Evolutionary conservation across 2,113 vertebrate genomes (phyloP), one percentile per base, ranked within the genome.

Genomic region (Nematolebias whitei): DNA sequence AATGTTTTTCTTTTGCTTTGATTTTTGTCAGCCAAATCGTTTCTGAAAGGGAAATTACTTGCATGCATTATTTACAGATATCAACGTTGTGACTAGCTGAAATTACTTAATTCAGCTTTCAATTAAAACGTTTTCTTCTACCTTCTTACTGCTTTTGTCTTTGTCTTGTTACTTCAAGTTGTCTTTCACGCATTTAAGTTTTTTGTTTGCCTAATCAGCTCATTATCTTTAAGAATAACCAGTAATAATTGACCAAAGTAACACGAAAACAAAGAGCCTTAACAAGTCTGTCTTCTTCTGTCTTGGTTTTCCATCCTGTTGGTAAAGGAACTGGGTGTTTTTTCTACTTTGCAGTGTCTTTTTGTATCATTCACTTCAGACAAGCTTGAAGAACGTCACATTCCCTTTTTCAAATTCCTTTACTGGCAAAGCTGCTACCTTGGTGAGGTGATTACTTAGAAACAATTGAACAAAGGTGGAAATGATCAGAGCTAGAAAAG

Each of bases 391-490:
- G 78, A 75, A 84, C 59, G 48, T 63, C 71, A 70, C 81, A 77
- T 81, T 83, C 86, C 63, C n/a, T 76, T 78, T 73, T 75, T 80
- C 65, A 85, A 78, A 84, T 76, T 85, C 76, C 63, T 80, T 87
- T 83, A 84, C 66, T 79, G 74, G 55, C 76, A 43, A 64, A 65
- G 67, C 61, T 60, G 75, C 72, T 86, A 76, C 78, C 71, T 68
- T 79, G 76, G 83, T 63, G 65, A 85, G 73, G 80, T 76, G 83
- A 88, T 89, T 90, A 85, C 80, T 85, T 79, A 78, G 58, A 38
- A 61, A 79, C 91, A 91, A 91, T 89, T 91, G 87, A 86, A 55
- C 76, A 64, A 85, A 90, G 88, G 91, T 91, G 90, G 78, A 80
- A 66, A 79, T 86, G 82, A 90, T 88, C 78, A 84, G 81, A 69